Base-by-base conservation (phyloP, 2,113 vertebrate genomes). In the Tauraco erythrolophus region DNA sequence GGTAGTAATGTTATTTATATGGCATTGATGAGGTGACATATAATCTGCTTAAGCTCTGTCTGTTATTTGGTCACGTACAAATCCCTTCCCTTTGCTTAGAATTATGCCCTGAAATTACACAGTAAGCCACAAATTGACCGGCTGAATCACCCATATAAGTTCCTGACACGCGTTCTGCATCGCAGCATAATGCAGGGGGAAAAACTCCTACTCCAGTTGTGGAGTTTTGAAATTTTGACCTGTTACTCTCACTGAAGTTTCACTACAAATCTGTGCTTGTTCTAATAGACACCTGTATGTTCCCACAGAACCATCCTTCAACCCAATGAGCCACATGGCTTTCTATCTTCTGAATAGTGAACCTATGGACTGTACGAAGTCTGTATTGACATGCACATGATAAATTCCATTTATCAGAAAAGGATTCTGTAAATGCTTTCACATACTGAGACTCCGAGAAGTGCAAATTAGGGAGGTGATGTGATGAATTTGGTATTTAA, bases 401-500 rank as follows among this genome's bases (percentile, higher is more conserved):
- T 57, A 84, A 88, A 83, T 54, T 57, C 28, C 11, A 23, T 87
- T 84, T 82, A 25, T 94, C 50, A 89, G n/a, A 75, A 82, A 82
- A 83, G 57, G 22, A 28, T 65, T n/a, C 87, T 82, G 25, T 33
- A 78, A 78, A 89, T 46, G 48, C 24, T 87, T 5, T 83, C 18
- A 35, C 24, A 79, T 61, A 43, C 27, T 16, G 35, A 87, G 33
- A 69, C 48, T 68, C 35, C 28, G 33, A 31, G 71, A 87, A 72
- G 70, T 71, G 41, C n/a, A 91, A 51, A 79, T 70, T 64, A 76
- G 41, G 19, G 31, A 81, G 22, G 28, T 75, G 54, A 69, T 50
- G 35, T 45, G 69, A 84, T 62, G n/a, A 69, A 72, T 82, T 89
- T 89, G 74, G 69, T 79, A 92, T 95, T 94, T 91, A 89, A 87